phyloP scores from a whole-genome alignment of 2,113 vertebrate species.

The Halcyon malimbica region DNA sequence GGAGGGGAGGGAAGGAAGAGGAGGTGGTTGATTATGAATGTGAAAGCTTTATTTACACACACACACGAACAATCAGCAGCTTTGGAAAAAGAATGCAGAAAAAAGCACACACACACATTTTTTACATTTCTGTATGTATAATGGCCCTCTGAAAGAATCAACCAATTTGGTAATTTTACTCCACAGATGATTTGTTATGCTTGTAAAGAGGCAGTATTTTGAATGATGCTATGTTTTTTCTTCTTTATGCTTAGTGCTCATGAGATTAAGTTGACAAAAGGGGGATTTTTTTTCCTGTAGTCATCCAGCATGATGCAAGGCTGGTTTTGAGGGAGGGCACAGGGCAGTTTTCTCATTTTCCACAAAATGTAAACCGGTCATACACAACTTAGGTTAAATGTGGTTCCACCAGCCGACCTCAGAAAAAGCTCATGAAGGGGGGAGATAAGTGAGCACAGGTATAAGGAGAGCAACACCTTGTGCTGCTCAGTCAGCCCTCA shows the following conservation, averaged over 20 bases:
- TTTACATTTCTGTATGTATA: constrained; percentile 35
- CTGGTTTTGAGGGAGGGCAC: neutral
- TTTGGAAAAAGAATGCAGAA: constrained; percentile 41
- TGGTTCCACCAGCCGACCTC: neutral
- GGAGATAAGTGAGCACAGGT: neutral
- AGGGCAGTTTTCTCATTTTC: neutral
- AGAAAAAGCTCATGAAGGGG: neutral
- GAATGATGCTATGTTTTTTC: neutral
- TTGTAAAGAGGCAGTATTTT: constrained; percentile 36
- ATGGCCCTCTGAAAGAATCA: constrained; percentile 1
- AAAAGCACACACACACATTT: neutral
- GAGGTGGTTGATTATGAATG: constrained; percentile 22
- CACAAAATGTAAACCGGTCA: neutral
- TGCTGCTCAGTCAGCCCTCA: neutral
- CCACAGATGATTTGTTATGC: neutral
- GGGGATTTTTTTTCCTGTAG: neutral
- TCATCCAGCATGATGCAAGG: neutral
- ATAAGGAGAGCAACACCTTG: neutral
- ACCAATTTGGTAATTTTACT: constrained; percentile 33
- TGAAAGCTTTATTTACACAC: constrained; percentile 57
- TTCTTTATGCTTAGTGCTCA: neutral
- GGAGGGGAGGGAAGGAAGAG: constrained; percentile 15
- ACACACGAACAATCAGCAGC: constrained; percentile 24
- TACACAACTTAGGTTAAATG: neutral
- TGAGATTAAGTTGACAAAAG: constrained; percentile 3